phyloP scores from a whole-genome alignment of 2,113 vertebrate genomes.

The Dicentrarchus labrax region DNA sequence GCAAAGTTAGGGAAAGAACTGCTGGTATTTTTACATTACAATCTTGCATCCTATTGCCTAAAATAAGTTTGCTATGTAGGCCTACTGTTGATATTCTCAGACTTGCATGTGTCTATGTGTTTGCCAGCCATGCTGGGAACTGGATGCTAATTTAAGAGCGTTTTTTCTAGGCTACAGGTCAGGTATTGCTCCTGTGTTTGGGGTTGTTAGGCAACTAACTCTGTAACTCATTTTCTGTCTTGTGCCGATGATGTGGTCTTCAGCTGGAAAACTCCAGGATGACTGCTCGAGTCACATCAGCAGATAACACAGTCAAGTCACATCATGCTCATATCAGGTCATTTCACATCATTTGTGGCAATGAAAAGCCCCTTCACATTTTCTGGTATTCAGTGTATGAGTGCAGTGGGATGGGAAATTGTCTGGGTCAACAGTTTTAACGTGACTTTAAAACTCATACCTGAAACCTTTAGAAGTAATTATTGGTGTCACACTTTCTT shows the following conservation, averaged over 20 bases:
- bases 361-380: not conserved
- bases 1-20: not conserved
- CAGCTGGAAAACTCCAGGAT: conserved; percentile 52
- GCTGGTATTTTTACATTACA: conserved; percentile 35
- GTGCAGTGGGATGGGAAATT: not conserved
- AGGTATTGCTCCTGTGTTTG: conserved; percentile 37
- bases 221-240: conserved; percentile 27
- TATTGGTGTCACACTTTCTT: not conserved
- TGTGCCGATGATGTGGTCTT: conserved; percentile 21
- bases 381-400: not conserved
- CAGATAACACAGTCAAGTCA: conserved; percentile 25
- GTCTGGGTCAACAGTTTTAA: not conserved
- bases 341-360: not conserved
- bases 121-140: conserved; percentile 36
- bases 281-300: conserved; percentile 11
- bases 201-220: conserved; percentile 54
- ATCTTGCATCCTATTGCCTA: conserved; percentile 9
- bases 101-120: conserved; percentile 41
- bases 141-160: conserved; percentile 66
- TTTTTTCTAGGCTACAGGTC: conserved; percentile 48
- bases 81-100: conserved; percentile 55
- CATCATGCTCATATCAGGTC: conserved; percentile 31
- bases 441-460: not conserved
- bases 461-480: not conserved
- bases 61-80: conserved; percentile 26